Base-by-base conservation (phyloP, 2,888 invertebrate species). In the Eupeodes latifasciatus region DNA sequence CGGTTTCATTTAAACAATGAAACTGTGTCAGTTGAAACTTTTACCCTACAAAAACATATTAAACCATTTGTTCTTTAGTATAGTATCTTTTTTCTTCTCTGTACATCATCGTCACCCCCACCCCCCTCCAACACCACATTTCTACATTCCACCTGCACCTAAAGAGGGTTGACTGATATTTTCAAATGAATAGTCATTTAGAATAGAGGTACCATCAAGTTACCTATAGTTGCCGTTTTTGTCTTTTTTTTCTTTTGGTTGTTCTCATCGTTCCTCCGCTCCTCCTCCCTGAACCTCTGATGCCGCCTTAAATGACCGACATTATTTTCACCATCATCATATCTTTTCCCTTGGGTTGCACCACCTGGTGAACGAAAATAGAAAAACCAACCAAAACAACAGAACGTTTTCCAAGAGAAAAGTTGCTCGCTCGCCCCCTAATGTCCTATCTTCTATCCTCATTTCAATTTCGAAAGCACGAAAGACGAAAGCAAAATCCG, bases 391-490 rank as follows among this genome's bases (percentile, higher is more conserved):
- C 27, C 27, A 16, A 12, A 61, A 51, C 55, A 51, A 61, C 47
- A 27, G 27, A 77, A 79, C 44, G 27, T 74, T 72, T 47, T 16
- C 19, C 19, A 1, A 53, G 62, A 71, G 77, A 77, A 85, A 88
- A 88, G 81, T 88, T 84, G 77, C 47, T 59, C 57, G 6, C 9
- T 88, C 80, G 72, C 59, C 81, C 80, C 84, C 77, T 88, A 84
- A 80, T 88, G 55, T 44, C 57, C 71, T 57, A 57, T 71, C 71
- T 71, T 34, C 53, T 81, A 81, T 81, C 77, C 84, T 81, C 84
- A 88, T 88, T 88, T 84, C 88, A 85, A 88, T 88, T 84, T 88
- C 61, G 72, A 78, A 72, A 83, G 80, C 79, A 55, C 80, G 64
- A 75, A 75, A 71, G 75, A 77, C 75, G 62, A 77, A 81, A 74